Evolutionary conservation across 2,888 invertebrate genomes (phyloP), one percentile per base, ranked within the genome.

Genomic region (Argynnis bischoffii): DNA sequence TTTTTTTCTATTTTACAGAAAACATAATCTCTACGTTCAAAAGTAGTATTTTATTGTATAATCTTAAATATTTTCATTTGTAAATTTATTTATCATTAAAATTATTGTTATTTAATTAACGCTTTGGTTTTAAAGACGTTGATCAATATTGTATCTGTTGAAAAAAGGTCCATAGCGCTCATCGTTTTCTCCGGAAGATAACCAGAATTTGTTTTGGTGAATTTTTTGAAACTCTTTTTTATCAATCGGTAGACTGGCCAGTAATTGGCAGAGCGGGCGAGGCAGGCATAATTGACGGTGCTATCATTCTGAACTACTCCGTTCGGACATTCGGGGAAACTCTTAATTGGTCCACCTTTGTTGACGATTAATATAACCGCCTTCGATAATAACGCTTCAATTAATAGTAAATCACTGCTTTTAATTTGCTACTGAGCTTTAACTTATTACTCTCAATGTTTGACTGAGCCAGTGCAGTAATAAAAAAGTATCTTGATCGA

Each of bases 261-360:
- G 88, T 90, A 90, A 92, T 90, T 91, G 90, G 90, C 83, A 78
- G 83, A 83, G 81, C 83, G 81, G 82, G 80, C 84, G 82, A 84
- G 79, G 78, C 83, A 79, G 83, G 83, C 84, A 88, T 90, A 90
- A 90, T 90, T 88, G 88, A 88, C 89, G 87, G 86, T 88, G 90
- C 86, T 90, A 89, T 90, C 90, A 88, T 90, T 88, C 87, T 90
- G 86, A 83, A 87, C 87, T 88, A 85, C 87, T 88, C 75, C 83
- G 85, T 81, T 82, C 78, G 87, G 86, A 87, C 86, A 87, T 92
- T 92, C 92, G 89, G 86, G 89, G 90, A 92, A 92, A 91, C 83
- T 90, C 84, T 91, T 92, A 92, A 92, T 92, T 92, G 91, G 91
- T 88, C 81, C 86, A 88, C 87, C 88, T 88, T 90, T 90, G 90